These are phyloP conservation scores for Habropoda laboriosa DNA, from an alignment of 1,140 invertebrate genomes.

Conservation along the genomic window DNA sequence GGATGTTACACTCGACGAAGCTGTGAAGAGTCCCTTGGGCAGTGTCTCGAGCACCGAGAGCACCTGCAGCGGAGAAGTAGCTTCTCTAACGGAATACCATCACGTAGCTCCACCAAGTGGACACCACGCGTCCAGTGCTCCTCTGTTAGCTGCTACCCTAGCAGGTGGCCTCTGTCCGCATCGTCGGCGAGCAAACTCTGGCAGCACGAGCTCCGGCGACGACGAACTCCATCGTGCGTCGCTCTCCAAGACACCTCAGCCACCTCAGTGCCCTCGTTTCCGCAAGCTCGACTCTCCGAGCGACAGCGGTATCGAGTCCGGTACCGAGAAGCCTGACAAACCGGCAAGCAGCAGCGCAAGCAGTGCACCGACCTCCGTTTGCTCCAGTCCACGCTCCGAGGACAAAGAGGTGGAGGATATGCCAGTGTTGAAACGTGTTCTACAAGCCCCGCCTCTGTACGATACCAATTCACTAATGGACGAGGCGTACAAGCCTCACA, in stretches of 20 bases:
- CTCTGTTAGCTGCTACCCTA: slow-evolving; percentile 89
- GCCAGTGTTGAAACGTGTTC: slow-evolving; percentile 94
- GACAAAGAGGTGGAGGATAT: slow-evolving; percentile 95
- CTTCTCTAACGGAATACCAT: slow-evolving; percentile 84
- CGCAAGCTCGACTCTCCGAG: slow-evolving; percentile 94
- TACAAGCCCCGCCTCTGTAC: slow-evolving; percentile 94
- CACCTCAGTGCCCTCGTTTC: slow-evolving; percentile 84
- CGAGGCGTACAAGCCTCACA: slow-evolving; percentile 96
- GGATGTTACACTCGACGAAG: slow-evolving; percentile 88
- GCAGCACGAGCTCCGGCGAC: slow-evolving; percentile 88
- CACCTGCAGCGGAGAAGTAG: slow-evolving; percentile 85
- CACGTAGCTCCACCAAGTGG: slow-evolving; percentile 74
- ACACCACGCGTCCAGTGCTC: slow-evolving; percentile 84
- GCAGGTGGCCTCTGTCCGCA: slow-evolving; percentile 86
- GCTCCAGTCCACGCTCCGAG: slow-evolving; percentile 92
- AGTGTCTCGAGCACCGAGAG: slow-evolving; percentile 93
- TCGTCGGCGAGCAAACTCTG: slow-evolving; percentile 89
- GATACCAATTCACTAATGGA: slow-evolving; percentile 95
- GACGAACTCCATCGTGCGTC: slow-evolving; percentile 87
- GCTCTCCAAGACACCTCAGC: slow-evolving; percentile 82
- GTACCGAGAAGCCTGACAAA: slow-evolving; percentile 92
- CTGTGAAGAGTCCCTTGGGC: slow-evolving; percentile 90
- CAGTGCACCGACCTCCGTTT: slow-evolving; percentile 89
- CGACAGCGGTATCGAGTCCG: slow-evolving; percentile 95
- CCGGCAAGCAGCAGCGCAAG: slow-evolving; percentile 85